Base-by-base conservation (phyloP, 2,797 vertebrate genomes). In the Xenentodon cancila region DNA sequence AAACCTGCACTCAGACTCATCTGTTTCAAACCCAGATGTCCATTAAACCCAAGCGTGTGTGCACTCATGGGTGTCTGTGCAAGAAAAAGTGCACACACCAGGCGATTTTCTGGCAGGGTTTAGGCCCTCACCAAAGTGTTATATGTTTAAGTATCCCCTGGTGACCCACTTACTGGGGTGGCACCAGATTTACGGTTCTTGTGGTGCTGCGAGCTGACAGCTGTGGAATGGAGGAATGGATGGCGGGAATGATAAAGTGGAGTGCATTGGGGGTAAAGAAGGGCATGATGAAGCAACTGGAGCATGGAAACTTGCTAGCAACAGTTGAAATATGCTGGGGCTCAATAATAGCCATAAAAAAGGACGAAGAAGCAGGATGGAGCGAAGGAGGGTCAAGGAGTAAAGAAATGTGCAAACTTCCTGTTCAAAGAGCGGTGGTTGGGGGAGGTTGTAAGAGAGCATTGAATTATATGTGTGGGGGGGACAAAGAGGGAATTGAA, bases 121-220 rank as follows among this genome's bases (percentile, higher is more conserved):
- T 76, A 80, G 74, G 30, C 68, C 77, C 79, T 55, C 49, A 43
- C 65, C 27, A 53, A 59, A 68, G 81, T 84, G 85, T 68, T 88
- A 77, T 84, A 85, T 80, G 81, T 87, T 87, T 77, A 88, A 88
- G 77, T 68, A 78, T 84, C 75, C 86, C 84, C 77, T 9, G 49
- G 72, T 88, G 81, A 87, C 82, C 82, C 76, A 83, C 80, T 85
- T 89, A 86, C 77, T 63, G 75, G 77, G 77, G 77, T 75, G 83
- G 59, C 69, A 65, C 81, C 78, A 84, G 80, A 90, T 89, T 89
- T 87, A 91, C 44, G 59, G 70, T 80, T 85, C 81, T 72, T 73
- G 71, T 57, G 76, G 73, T 78, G 73, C 77, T 71, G 81, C 84
- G 68, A 84, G 79, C 64, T 73, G 83, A 81, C 88, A 90, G 86